Base-by-base conservation (phyloP, 37 sponge, comb jelly and placozoan species). In the Hexactinellida sp. region DNA sequence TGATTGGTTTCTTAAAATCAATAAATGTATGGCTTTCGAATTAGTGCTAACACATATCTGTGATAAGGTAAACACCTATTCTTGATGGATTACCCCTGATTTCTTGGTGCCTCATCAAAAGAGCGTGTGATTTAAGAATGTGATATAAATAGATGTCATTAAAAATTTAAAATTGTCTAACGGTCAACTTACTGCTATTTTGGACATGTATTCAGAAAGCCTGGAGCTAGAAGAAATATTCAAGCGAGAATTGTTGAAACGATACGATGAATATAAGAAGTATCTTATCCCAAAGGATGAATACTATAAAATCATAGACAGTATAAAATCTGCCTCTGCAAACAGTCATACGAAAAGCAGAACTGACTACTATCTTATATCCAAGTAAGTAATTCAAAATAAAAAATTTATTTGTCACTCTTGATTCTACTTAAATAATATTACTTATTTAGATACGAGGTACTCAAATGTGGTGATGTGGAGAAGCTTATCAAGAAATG, bases 221-320 rank as follows among this genome's bases (percentile, higher is more conserved):
- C 76, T 63, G 19, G 76, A 63, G 13, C 76, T 63, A 23, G 76
- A 63, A 63, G 76, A 63, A n/a, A 63, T 63, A 63, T 63, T 63
- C 76, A 63, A 63, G 76, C 76, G 76, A 63, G 25, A 25, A 32
- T 28, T 63, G 21, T 63, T 63, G 19, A 10, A 63, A 63, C 76
- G 32, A 63, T 25, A 63, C 34, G 30, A 63, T 63, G 76, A 63
- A 25, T 63, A 23, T 28, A 63, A 63, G 76, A 41, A 41, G 47
- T 41, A 41, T 41, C 47, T 41, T 41, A 41, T 41, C 5, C 13
- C 47, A 41, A 41, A 41, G 47, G n/a, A n/a, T 63, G 76, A 63
- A 63, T 63, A 63, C 76, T 63, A 63, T 63, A 63, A 63, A 63
- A 63, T 63, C 76, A 63, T 63, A 21, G 76, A 63, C 76, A 63